Conservation (phyloP, 1,140 invertebrate genomes). For the Sesamia nonagrioides region DNA sequence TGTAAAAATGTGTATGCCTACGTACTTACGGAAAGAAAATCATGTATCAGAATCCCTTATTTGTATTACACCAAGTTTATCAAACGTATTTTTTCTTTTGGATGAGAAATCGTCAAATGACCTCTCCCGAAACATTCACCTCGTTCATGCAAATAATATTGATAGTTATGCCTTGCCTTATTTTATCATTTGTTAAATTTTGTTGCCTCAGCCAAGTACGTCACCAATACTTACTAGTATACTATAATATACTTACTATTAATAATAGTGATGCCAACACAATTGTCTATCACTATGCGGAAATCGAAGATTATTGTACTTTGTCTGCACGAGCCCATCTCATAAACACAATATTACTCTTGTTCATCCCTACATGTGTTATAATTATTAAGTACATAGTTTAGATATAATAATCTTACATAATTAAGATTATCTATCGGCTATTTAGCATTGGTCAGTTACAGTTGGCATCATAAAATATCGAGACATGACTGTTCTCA, state of each 20-base stretch:
- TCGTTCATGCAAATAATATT: not conserved
- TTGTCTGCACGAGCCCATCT: not conserved
- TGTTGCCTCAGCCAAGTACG: not conserved
- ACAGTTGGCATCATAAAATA: not conserved
- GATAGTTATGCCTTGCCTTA: not conserved
- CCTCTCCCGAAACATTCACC: too few species aligned
- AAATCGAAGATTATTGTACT: not conserved
- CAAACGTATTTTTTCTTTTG: too few species aligned
- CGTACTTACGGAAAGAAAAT: too few species aligned
- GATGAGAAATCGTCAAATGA: too few species aligned
- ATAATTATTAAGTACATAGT: not conserved
- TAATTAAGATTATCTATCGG: conserved; percentile 8
- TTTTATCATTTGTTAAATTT: not conserved
- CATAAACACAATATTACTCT: conserved; percentile 11
- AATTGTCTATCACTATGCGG: not conserved
- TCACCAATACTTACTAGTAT: too few species aligned
- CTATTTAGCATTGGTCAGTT: not conserved
- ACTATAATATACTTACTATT: too few species aligned
- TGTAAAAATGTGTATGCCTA: too few species aligned
- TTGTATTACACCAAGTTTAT: not conserved
- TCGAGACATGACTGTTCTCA: too few species aligned
- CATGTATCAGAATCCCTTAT: too few species aligned
- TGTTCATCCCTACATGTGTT: not conserved
- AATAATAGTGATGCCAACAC: too few species aligned
- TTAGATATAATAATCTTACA: conserved; percentile 14